Evolutionary conservation across 2,797 vertebrate genomes (phyloP), one percentile per base, ranked within the genome.

Genomic region (Atherinosoma microstoma): DNA sequence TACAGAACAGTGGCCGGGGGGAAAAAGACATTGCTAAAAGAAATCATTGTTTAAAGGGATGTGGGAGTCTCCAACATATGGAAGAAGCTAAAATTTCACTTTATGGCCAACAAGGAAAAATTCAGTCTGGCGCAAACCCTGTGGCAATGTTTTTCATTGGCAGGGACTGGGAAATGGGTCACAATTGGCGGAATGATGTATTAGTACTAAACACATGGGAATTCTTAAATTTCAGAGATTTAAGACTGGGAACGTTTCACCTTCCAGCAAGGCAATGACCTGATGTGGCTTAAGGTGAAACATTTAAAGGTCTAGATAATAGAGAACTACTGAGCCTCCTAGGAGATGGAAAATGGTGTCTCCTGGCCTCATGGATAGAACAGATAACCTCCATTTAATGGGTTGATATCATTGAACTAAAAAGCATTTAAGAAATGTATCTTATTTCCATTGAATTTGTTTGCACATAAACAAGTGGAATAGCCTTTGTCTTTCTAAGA

Each of bases 401-500:
- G 22, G 10, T 11, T 8, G 35, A 47, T 53, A 73, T 56, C 71
- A 57, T 78, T 78, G 60, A 71, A 65, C 68, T 67, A 53, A 64
- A 64, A 59, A 71, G 53, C 77, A 64, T 64, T 72, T 66, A 76
- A 71, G 67, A 40, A 61, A 66, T 45, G 51, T 27, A 73, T 73
- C 69, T 66, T 63, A 58, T 64, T 81, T 76, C 51, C 67, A 58
- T 69, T 62, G 20, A 67, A 64, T 72, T 77, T n/a, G 70, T 73
- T 58, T 56, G 15, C 80, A 51, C 53, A 78, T 64, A 76, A 76
- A 75, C 35, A 78, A 67, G 59, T 65, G 38, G 70, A 51, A 51
- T 75, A 64, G 79, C 22, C 36, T 88, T 58, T 80, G 49, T 68
- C 73, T 80, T 80, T 73, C 70, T 51, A 22, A 20, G 6, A 49